Evolutionary conservation across 1,140 invertebrate species (phyloP), one percentile per base, ranked within the genome.

Genomic region (Cardiocondyla obscurior): DNA sequence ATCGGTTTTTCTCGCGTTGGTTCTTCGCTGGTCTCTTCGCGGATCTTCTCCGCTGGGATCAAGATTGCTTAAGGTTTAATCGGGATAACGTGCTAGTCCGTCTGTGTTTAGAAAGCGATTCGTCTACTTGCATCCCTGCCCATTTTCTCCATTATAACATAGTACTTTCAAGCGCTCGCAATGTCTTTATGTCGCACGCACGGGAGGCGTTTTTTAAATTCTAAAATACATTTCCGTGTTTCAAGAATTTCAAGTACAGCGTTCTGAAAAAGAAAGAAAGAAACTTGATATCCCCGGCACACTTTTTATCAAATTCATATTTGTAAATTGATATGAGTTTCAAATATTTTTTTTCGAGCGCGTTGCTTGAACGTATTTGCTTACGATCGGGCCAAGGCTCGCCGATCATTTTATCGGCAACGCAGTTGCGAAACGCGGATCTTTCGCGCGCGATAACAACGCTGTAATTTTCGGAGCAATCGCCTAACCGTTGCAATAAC

Each of bases 71-170:
- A 55, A 73, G 25, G 49, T 82, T 76, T 57, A 65, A 65, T 64
- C 42, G 58, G 65, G 30, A 84, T 44, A 60, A 82, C 67, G 57
- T 55, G 74, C 70, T 85, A 39, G 55, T 57, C 53, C 46, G 55
- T 44, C 83, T 22, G 57, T 87, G 85, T 83, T 85, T 86, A 87
- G 85, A 87, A 87, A 87, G 85, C 85, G 85, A 87, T 65, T 86
- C 76, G 39, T 22, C 62, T 30, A 81, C 25, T 42, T 64, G 55
- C 60, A 70, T 82, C 64, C 57, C 55, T 65, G 60, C 72, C 69
- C 64, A 55, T 70, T 77, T 77, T 82, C 84, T 77, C 79, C 79
- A n/a, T 33, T 60, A 76, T 60, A 49, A 49, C 62, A 69, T 42
- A 36, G 51, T 53, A 67, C 62, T 76, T 19, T 79, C 30, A 33